These are phyloP conservation scores for Nesometra sesokonis DNA, from an alignment of 35 echinoderm and acorn worm genomes.

Conservation along the genomic window DNA sequence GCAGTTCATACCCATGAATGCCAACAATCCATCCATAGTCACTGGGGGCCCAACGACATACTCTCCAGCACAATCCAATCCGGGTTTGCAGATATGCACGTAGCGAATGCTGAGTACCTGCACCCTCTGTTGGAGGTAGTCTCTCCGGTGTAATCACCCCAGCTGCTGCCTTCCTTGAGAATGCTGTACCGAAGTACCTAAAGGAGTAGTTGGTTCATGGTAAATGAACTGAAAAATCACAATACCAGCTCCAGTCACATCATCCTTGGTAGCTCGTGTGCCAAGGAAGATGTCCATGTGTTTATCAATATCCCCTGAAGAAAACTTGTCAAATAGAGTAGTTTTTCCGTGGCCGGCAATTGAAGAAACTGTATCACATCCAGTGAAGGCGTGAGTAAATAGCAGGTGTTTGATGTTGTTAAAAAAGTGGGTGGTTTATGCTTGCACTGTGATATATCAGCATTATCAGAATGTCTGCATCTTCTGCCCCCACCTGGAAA, in stretches of 20 bases:
- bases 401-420: too few species aligned
- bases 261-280: slow-evolving; percentile 1
- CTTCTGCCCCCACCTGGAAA: too few species aligned
- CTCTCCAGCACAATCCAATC: background rate
- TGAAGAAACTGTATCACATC: background rate
- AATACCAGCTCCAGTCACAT: background rate
- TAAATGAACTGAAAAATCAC: slow-evolving; percentile 10
- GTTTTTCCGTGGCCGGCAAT: background rate
- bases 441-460: too few species aligned
- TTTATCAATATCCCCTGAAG: slow-evolving; percentile 12
- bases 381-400: too few species aligned
- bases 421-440: too few species aligned
- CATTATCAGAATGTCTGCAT: too few species aligned
- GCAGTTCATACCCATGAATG: background rate
- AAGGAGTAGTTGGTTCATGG: background rate
- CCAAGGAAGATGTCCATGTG: slow-evolving; percentile 12
- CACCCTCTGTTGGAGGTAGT: slow-evolving; percentile 9
- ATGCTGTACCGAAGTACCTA: slow-evolving; percentile 3
- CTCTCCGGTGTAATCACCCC: slow-evolving; percentile 4
- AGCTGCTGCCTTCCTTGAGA: slow-evolving; percentile 3
- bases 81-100: background rate
- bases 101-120: background rate
- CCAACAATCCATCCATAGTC: slow-evolving; percentile 4
- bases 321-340: background rate
- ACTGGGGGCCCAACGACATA: background rate